Percentiles rank a stretch among this genome's conserved stretches.
These are phyloP conservation scores for Synanthedon formicaeformis DNA, from an alignment of 2,888 invertebrate species.

Conservation along the genomic window DNA sequence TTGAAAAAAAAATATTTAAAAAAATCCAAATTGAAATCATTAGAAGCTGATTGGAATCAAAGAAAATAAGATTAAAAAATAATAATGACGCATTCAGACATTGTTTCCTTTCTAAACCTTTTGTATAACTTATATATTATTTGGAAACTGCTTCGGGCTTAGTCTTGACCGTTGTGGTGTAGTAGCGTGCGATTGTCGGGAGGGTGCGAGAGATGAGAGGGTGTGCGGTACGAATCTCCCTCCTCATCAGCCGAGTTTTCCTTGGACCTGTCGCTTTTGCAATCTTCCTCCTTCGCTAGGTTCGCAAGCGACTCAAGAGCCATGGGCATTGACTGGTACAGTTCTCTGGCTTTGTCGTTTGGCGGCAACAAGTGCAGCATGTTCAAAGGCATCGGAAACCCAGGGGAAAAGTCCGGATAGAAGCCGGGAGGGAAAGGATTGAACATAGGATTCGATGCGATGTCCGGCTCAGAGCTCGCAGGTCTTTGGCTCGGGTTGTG, in stretches of 20 bases:
- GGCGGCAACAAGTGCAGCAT: constrained; percentile 88
- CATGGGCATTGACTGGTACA: constrained; percentile 68
- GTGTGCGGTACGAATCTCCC: constrained; percentile 60
- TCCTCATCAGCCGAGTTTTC: constrained; percentile 73
- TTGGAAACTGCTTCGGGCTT: constrained; percentile 21
- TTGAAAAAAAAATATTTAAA: too few species aligned
- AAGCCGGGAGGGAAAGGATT: constrained; percentile 84
- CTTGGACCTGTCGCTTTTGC: constrained; percentile 74
- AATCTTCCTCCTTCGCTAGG: constrained; percentile 71
- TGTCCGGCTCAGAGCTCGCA: constrained; percentile 76
- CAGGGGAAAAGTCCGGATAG: constrained; percentile 84
- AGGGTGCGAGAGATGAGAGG: constrained; percentile 69
- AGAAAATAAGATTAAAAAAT: too few species aligned
- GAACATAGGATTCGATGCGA: constrained; percentile 76
- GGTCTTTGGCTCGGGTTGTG: constrained; percentile 66
- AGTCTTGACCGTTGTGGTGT: constrained; percentile 86
- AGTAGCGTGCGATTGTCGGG: constrained; percentile 75
- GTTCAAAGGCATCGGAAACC: constrained; percentile 85
- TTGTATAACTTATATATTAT: not conserved
- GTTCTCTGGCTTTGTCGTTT: constrained; percentile 78
- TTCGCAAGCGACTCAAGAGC: constrained; percentile 69
- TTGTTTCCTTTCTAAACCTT: not conserved
- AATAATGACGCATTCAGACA: too few species aligned
- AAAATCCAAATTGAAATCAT: too few species aligned
- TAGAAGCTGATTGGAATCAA: too few species aligned